Evolutionary conservation across 1,140 invertebrate species (phyloP), one percentile per base, ranked within the genome.

Genomic region (Solenopsis fugax): DNA sequence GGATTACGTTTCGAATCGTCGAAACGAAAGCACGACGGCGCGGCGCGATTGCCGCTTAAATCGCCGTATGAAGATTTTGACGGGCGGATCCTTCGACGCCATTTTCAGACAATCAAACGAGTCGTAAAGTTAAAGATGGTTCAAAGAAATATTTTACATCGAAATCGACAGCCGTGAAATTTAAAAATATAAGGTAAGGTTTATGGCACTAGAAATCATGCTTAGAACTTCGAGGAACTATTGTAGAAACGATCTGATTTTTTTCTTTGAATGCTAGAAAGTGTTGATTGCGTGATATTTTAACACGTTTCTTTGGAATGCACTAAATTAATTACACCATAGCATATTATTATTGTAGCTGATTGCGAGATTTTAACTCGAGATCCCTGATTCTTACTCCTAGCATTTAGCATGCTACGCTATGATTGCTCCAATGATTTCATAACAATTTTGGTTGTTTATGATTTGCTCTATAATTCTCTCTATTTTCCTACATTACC

Each of bases 1-100:
- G 86, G 87, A 90, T 91, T 90, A 90, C 72, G 64, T 88, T 86
- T 77, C 88, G 88, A 80, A 72, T 87, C 78, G 45, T 81, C 76
- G 75, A 41, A 41, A 87, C 69, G 64, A 54, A 73, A 64, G 72
- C 82, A 72, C 89, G 45, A 3, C 89, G 45, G 5, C n/a, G n/a
- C 77, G 13, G 52, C 58, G 21, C 76, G 87, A 81, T 62, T 81
- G 48, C 48, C 72, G 84, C 67, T 89, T 64, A 64, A 52, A 80
- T 72, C 77, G n/a, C 64, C 50, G 78, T 73, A 69, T 60, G 34
- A 81, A 48, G 64, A 84, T 75, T 84, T 52, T 50, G 78, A 82
- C 54, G 24, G 24, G 62, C 56, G 80, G 34, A 54, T 48, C 65
- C 21, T 71, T 71, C 5, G 69, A 75, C 45, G 45, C 18, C 37